These are phyloP conservation scores for Zeuzera pyrina DNA, from an alignment of 2,888 invertebrate genomes.

Conservation along the genomic window DNA sequence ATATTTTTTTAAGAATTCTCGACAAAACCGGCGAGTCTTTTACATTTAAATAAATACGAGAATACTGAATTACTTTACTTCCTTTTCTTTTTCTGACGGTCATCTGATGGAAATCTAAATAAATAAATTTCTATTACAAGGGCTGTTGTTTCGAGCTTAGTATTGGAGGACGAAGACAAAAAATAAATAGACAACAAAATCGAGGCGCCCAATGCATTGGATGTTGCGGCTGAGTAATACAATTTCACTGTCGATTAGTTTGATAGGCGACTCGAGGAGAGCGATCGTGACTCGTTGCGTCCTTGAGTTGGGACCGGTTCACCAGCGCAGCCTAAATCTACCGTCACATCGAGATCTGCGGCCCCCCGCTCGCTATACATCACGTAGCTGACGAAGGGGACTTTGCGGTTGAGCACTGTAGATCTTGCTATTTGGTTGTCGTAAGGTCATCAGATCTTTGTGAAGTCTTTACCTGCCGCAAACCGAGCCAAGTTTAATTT, in stretches of 20 bases:
- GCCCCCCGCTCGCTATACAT: neutral
- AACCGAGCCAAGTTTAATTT: neutral
- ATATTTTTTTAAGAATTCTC: slow-evolving; percentile 19
- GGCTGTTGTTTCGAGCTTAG: too few relatives aligned
- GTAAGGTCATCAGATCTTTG: slow-evolving; percentile 1
- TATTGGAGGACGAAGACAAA: too few relatives aligned
- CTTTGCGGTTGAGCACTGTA: neutral
- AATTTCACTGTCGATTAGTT: slow-evolving; percentile 23
- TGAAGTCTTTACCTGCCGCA: slow-evolving; percentile 1
- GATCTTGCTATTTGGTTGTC: neutral
- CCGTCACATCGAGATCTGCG: neutral
- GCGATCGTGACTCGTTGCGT: slow-evolving; percentile 13
- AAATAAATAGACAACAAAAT: too few relatives aligned
- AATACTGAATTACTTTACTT: too few relatives aligned
- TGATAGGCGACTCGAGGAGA: slow-evolving; percentile 9
- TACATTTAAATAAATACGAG: too few relatives aligned
- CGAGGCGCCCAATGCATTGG: neutral
- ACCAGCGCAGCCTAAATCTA: slow-evolving; percentile 1
- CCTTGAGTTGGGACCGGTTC: slow-evolving; percentile 14
- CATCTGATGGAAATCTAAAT: too few relatives aligned
- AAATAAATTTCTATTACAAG: too few relatives aligned
- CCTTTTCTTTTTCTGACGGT: too few relatives aligned
- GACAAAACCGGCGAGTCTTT: slow-evolving; percentile 18
- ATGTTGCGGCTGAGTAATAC: slow-evolving; percentile 8
- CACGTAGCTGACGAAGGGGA: neutral